phyloP scores from a whole-genome alignment of 2,113 vertebrate genomes.

The Apteryx owenii region DNA sequence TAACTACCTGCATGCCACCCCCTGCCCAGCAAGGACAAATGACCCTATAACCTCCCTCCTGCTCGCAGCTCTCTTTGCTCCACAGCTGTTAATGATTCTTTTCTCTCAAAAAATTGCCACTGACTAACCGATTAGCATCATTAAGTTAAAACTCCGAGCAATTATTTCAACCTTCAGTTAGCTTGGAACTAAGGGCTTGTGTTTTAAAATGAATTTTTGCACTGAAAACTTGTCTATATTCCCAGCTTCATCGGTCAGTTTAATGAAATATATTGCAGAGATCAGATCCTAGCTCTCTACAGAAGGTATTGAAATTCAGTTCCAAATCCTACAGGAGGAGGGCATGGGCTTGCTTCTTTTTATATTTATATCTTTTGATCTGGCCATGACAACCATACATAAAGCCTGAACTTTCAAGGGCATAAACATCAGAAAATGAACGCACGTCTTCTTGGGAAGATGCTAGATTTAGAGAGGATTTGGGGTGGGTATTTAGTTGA shows the following conservation, averaged over 20 bases:
- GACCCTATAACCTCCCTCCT: not conserved
- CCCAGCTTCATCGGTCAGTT: not conserved
- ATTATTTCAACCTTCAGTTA: not conserved
- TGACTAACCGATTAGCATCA: not conserved
- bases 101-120: not conserved
- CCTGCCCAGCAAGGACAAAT: not conserved
- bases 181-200: not conserved
- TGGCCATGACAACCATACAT: not conserved
- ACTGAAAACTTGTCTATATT: not conserved
- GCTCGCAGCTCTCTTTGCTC: not conserved
- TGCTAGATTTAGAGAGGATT: not conserved
- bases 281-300: not conserved
- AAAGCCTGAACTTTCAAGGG: not conserved
- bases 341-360: not conserved
- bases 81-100: not conserved
- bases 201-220: not conserved
- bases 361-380: not conserved
- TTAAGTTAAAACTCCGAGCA: not conserved
- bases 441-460: not conserved
- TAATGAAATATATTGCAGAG: not conserved
- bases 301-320: not conserved
- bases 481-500: not conserved
- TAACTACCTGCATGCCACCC: not conserved
- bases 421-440: not conserved
- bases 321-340: not conserved